Percentiles rank a stretch among this genome's conserved stretches.
These are phyloP conservation scores for Idaea aversata DNA, from an alignment of 2,888 invertebrate species.

Conservation along the genomic window DNA sequence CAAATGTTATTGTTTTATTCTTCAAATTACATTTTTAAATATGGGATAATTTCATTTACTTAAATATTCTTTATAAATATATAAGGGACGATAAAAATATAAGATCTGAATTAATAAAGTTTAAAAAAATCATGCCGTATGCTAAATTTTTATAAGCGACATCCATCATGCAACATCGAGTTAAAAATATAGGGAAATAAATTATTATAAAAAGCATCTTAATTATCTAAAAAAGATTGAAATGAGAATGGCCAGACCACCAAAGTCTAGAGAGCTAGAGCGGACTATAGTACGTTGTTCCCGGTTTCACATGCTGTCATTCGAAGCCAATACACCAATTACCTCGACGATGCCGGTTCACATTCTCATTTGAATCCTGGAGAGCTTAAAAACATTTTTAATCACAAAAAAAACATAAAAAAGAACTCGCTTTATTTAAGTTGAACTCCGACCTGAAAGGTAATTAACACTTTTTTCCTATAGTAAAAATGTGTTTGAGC, in stretches of 20 bases:
- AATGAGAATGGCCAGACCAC: slow-evolving; percentile 74
- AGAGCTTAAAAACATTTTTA: slow-evolving; percentile 56
- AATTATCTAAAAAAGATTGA: slow-evolving; percentile 51
- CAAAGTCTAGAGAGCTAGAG: slow-evolving; percentile 39
- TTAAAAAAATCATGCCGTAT: slow-evolving; percentile 63
- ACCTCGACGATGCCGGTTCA: slow-evolving; percentile 25
- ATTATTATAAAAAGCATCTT: slow-evolving; percentile 48
- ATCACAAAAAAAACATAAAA: slow-evolving; percentile 9
- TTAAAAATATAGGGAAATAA: slow-evolving; percentile 44
- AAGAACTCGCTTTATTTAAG: neutral
- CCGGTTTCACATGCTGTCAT: slow-evolving; percentile 39
- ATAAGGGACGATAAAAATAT: slow-evolving; percentile 6
- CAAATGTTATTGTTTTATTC: neutral
- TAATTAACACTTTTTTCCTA: neutral
- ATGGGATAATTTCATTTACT: slow-evolving; percentile 12
- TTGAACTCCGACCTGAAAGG: too few species aligned
- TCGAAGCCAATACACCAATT: slow-evolving; percentile 31
- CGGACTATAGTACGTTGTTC: slow-evolving; percentile 27
- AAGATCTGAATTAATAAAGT: neutral
- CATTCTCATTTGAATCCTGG: slow-evolving; percentile 76
- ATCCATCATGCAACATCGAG: slow-evolving; percentile 74
- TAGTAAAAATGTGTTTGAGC: slow-evolving; percentile 26
- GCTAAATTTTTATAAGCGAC: slow-evolving; percentile 64
- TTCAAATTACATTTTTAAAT: slow-evolving; percentile 14
- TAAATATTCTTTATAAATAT: slow-evolving; percentile 27